phyloP scores from a whole-genome alignment of 2,113 vertebrate genomes.

The Ceyx melanurus region DNA sequence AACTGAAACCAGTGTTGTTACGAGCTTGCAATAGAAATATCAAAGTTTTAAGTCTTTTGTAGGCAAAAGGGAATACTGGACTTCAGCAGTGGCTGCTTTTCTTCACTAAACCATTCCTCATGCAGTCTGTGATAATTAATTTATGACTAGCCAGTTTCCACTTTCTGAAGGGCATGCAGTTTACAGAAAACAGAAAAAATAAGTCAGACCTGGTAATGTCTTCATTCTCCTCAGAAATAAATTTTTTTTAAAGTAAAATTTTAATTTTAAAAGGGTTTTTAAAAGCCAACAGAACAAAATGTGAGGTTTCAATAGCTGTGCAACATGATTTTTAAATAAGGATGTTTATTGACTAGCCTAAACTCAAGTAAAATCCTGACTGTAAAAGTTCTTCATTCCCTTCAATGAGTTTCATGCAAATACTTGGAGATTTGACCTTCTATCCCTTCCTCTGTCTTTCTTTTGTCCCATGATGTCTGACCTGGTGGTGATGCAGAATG shows the following conservation, averaged over 20 bases:
- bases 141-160: background rate
- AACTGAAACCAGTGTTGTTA: conserved; percentile 7
- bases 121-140: background rate
- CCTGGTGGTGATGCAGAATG: background rate
- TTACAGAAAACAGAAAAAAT: conserved; percentile 15
- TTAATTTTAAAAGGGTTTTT: background rate
- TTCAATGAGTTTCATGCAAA: conserved; percentile 34
- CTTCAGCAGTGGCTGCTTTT: conserved; percentile 10
- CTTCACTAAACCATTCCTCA: background rate
- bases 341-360: conserved; percentile 31
- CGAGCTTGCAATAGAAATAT: conserved; percentile 36
- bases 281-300: background rate
- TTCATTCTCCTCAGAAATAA: conserved; percentile 32
- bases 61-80: conserved; percentile 16
- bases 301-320: background rate
- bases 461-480: conserved; percentile 15
- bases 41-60: conserved; percentile 35
- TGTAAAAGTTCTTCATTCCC: background rate
- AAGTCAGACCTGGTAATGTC: background rate
- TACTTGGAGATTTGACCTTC: background rate
- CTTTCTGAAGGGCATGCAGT: conserved; percentile 20
- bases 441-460: background rate
- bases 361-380: conserved; percentile 55
- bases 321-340: conserved; percentile 43
- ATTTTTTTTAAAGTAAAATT: background rate